Evolutionary conservation across 2,113 vertebrate species (phyloP).

Genomic region (Aegotheles bennettii): DNA sequence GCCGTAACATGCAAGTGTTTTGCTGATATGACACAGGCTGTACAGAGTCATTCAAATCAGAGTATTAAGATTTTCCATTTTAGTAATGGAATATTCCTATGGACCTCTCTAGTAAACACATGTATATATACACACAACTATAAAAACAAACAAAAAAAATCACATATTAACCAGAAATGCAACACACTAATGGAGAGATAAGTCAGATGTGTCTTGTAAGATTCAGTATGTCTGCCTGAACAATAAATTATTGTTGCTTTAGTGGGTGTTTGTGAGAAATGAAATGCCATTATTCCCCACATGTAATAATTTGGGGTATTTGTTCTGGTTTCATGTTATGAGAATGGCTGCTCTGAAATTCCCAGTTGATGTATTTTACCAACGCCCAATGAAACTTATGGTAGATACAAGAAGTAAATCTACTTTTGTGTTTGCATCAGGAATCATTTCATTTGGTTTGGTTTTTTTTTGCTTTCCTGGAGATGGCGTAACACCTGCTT

Average conservation of each 20-base stretch:
- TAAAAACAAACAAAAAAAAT: not conserved
- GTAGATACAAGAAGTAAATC: not conserved
- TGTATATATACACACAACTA: not conserved
- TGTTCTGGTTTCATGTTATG: not conserved
- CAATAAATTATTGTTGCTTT: not conserved
- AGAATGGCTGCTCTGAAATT: conserved; percentile 11
- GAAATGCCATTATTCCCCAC: not conserved
- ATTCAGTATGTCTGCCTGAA: not conserved
- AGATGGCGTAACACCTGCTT: not conserved
- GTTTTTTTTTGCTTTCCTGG: not conserved
- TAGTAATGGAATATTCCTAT: not conserved
- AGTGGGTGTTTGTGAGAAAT: not conserved
- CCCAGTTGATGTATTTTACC: not conserved
- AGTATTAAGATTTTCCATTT: not conserved
- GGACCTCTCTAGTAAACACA: not conserved
- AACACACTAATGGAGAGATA: not conserved
- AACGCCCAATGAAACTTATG: not conserved
- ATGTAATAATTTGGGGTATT: not conserved
- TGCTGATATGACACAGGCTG: not conserved
- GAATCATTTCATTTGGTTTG: not conserved
- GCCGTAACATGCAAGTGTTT: not conserved
- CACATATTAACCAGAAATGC: not conserved
- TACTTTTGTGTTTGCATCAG: not conserved
- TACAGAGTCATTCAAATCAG: not conserved
- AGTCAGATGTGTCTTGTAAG: not conserved